Percentiles rank a stretch among this genome's conserved stretches.
Evolutionary conservation across 1,140 invertebrate genomes (phyloP).

Genomic region (Listronotus bonariensis): DNA sequence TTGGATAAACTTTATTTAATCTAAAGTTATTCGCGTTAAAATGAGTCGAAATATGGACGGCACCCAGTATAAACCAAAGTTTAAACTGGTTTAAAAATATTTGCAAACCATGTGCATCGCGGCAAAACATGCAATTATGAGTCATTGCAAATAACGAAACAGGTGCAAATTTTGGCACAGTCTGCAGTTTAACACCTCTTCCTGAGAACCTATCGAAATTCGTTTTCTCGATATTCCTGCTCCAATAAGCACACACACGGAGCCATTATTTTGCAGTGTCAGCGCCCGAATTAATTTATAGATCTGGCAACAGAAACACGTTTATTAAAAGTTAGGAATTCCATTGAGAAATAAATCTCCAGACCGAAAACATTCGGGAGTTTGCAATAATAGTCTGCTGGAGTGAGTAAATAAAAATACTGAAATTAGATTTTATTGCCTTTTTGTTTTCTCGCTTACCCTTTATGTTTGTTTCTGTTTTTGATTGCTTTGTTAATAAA

Average conservation of each 20-base stretch:
- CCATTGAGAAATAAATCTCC: slow-evolving; percentile 28
- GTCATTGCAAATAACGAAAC: neutral
- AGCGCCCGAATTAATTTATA: slow-evolving; percentile 27
- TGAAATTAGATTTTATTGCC: slow-evolving; percentile 25
- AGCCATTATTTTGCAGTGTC: slow-evolving; percentile 17
- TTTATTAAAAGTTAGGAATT: slow-evolving; percentile 34
- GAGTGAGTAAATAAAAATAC: slow-evolving; percentile 22
- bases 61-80: no score
- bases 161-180: neutral
- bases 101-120: no score
- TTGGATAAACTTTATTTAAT: no score
- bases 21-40: no score
- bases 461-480: no score
- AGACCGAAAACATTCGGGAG: slow-evolving; percentile 23
- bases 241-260: slow-evolving; percentile 19
- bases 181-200: neutral
- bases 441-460: neutral
- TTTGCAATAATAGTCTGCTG: slow-evolving; percentile 18
- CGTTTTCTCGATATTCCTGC: slow-evolving; percentile 6
- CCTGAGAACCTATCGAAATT: neutral
- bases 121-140: no score
- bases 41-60: no score
- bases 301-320: slow-evolving; percentile 25
- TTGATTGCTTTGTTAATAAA: neutral
- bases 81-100: no score